These are phyloP conservation scores for Drosophila tropicalis DNA, from an alignment of 1,140 invertebrate species.

Conservation along the genomic window DNA sequence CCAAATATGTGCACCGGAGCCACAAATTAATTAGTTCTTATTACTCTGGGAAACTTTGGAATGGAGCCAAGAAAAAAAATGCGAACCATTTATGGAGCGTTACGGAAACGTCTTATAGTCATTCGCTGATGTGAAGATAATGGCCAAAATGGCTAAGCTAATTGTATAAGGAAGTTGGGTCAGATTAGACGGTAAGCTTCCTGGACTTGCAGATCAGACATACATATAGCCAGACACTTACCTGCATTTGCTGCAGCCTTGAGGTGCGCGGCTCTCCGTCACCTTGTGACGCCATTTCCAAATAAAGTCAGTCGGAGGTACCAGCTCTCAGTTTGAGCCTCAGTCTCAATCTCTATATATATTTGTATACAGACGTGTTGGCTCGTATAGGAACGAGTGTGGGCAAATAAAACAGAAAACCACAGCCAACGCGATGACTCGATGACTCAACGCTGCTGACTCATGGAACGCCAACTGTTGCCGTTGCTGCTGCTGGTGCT, in stretches of 20 bases:
- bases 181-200: constrained; percentile 24
- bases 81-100: constrained; percentile 42
- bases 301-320: constrained; percentile 46
- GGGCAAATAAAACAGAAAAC: constrained; percentile 35
- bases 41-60: constrained; percentile 46
- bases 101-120: constrained; percentile 52
- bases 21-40: constrained; percentile 54
- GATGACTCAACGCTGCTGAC: constrained; percentile 54
- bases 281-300: constrained; percentile 80
- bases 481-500: neutral
- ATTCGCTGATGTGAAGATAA: constrained; percentile 7
- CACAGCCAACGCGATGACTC: constrained; percentile 50
- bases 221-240: constrained; percentile 68
- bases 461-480: constrained; percentile 37
- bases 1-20: constrained; percentile 46
- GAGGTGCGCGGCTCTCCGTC: constrained; percentile 72
- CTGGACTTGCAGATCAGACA: neutral
- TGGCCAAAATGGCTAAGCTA: constrained; percentile 40
- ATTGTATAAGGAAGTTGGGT: constrained; percentile 33
- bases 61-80: constrained; percentile 18
- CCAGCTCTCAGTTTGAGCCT: constrained; percentile 17
- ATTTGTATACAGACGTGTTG: no score
- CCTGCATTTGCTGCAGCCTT: constrained; percentile 85
- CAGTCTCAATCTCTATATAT: constrained; percentile 16
- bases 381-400: constrained; percentile 39